Evolutionary conservation across 1,140 invertebrate species (phyloP), one percentile per base, ranked within the genome.

Genomic region (Glossosoma conforme): DNA sequence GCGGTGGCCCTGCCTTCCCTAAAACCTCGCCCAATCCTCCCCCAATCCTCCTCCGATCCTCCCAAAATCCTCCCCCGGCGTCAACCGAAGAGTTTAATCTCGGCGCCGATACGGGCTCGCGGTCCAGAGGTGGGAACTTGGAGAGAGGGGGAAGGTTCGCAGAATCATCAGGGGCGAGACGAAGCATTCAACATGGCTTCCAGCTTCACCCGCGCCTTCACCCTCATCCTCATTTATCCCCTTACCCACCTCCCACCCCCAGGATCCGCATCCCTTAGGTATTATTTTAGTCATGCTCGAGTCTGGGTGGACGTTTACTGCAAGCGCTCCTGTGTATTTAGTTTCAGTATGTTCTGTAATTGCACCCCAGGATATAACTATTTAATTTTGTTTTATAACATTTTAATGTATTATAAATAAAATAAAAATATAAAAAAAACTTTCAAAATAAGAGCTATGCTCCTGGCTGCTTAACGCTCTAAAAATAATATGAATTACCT

Each of bases 141-240:
- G n/a, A n/a, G n/a, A n/a, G n/a, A n/a, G n/a, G n/a, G n/a, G n/a
- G n/a, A n/a, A n/a, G n/a, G n/a, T n/a, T n/a, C n/a, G n/a, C n/a
- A n/a, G n/a, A n/a, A n/a, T n/a, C n/a, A n/a, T n/a, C 32, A 14
- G 5, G 37, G 54, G 49, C 38, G 44, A 45, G 54, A 43, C 37
- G 48, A 45, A 52, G 52, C 52, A 56, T 56, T 47, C 54, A 56
- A 56, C 54, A 56, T 56, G 54, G 54, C 54, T 51, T 51, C 54
- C 54, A 52, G 52, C 54, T 52, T 35, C 41, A 40, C 41, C 41
- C 19, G 33, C 50, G 33, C 33, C 41, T 32, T 43, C 14, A 13
- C 32, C 38, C 35, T 19, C 30, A 10, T 38, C 35, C 24, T 28
- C 32, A 10, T 28, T 35, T 24, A 13, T 21, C 42, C 10, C 33